Percentiles rank a stretch among this genome's conserved stretches.
Evolutionary conservation across 2,113 vertebrate species (phyloP).

Genomic region (Baryphthengus martii): DNA sequence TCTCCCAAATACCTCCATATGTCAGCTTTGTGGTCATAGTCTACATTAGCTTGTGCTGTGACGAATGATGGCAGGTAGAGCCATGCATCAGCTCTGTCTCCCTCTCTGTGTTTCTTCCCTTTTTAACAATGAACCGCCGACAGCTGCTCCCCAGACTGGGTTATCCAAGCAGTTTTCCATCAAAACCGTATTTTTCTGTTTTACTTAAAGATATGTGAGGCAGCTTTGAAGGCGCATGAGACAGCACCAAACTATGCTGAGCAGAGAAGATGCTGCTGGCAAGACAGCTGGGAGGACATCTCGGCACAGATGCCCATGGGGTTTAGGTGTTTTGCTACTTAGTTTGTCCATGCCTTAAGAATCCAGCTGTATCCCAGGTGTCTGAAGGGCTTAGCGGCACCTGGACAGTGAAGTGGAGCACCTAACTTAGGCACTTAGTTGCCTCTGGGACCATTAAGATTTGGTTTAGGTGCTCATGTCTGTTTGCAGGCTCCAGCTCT

Average conservation of each 20-base stretch:
- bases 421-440: background rate
- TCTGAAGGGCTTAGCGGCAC: background rate
- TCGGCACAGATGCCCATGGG: fast-evolving
- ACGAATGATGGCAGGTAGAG: background rate
- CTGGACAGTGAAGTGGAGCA: background rate
- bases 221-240: background rate
- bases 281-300: background rate
- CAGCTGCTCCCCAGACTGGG: background rate
- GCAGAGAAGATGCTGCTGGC: background rate
- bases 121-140: background rate
- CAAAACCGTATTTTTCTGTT: background rate
- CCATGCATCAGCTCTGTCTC: background rate
- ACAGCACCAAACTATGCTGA: background rate
- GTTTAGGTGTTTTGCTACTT: background rate
- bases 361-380: background rate
- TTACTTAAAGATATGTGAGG: background rate
- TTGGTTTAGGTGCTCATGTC: background rate
- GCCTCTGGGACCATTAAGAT: background rate
- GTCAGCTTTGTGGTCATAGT: background rate
- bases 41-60: background rate
- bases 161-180: background rate
- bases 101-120: background rate
- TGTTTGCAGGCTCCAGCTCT: background rate
- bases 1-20: background rate
- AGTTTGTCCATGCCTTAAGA: background rate